Evolutionary conservation across 2,797 vertebrate species (phyloP).

Genomic region (Sebastes melanostomus): DNA sequence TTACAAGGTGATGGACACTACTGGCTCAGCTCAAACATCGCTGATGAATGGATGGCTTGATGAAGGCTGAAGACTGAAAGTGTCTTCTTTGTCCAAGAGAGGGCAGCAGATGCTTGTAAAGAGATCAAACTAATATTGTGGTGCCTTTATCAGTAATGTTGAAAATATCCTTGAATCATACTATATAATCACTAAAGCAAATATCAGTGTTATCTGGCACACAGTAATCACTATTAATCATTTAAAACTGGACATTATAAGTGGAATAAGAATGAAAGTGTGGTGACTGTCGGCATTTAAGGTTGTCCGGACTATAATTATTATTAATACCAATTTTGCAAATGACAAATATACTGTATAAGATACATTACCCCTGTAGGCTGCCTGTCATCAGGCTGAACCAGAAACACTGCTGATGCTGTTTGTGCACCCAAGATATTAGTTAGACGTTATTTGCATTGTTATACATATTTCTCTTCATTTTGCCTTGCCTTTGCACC

Average conservation of each 20-base stretch:
- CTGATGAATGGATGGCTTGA: neutral
- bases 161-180: neutral
- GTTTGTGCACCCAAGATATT: neutral
- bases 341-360: neutral
- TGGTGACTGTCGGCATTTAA: neutral
- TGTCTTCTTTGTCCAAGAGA: slow-evolving; percentile 34
- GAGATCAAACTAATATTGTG: neutral
- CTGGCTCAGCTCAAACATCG: neutral
- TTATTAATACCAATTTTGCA: neutral
- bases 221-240: neutral
- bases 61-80: neutral
- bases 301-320: neutral
- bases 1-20: neutral
- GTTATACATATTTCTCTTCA: neutral
- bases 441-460: neutral
- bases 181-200: neutral
- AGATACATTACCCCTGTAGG: neutral
- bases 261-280: neutral
- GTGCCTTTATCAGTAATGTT: neutral
- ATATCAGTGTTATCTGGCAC: neutral
- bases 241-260: neutral
- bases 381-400: too few relatives aligned
- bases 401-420: too few relatives aligned
- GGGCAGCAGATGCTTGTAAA: slow-evolving; percentile 51
- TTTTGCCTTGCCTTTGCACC: neutral